phyloP scores from a whole-genome alignment of 2,888 invertebrate genomes.

The Tetheella fluctuosa region DNA sequence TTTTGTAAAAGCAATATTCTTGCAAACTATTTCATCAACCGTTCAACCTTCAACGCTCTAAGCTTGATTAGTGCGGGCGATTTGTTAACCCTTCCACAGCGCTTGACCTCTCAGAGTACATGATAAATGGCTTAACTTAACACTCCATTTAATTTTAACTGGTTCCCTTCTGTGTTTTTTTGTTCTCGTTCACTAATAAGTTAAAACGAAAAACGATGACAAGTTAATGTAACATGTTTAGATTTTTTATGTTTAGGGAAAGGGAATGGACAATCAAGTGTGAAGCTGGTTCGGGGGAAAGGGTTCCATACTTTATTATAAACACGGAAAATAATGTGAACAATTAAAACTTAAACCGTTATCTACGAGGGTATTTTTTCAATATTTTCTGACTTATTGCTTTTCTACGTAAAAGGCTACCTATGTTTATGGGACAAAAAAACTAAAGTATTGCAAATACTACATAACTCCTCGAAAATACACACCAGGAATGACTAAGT shows the following conservation, averaged over 20 bases:
- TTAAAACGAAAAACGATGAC: not conserved
- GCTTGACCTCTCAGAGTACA: constrained; percentile 35
- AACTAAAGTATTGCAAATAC: not conserved
- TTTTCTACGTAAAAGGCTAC: too few species aligned
- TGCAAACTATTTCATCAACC: not conserved
- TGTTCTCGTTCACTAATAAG: not conserved
- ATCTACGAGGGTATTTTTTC: too few species aligned
- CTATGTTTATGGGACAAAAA: not conserved
- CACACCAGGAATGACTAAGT: not conserved
- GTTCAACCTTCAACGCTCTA: constrained; percentile 30
- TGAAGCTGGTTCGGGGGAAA: not conserved
- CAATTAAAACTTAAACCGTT: too few species aligned
- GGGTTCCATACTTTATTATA: not conserved
- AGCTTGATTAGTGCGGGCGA: constrained; percentile 53
- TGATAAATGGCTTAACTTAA: constrained; percentile 38
- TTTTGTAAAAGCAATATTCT: not conserved
- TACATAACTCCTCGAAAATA: not conserved
- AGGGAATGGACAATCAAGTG: not conserved
- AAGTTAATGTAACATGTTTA: constrained; percentile 1
- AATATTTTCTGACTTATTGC: too few species aligned
- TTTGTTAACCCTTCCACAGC: constrained; percentile 46
- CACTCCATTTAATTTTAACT: constrained; percentile 38
- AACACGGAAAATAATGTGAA: too few species aligned
- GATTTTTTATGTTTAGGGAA: not conserved
- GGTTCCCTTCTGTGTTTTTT: not conserved